Evolutionary conservation across 2,888 invertebrate genomes (phyloP).

Genomic region (Polydesmus complanatus): DNA sequence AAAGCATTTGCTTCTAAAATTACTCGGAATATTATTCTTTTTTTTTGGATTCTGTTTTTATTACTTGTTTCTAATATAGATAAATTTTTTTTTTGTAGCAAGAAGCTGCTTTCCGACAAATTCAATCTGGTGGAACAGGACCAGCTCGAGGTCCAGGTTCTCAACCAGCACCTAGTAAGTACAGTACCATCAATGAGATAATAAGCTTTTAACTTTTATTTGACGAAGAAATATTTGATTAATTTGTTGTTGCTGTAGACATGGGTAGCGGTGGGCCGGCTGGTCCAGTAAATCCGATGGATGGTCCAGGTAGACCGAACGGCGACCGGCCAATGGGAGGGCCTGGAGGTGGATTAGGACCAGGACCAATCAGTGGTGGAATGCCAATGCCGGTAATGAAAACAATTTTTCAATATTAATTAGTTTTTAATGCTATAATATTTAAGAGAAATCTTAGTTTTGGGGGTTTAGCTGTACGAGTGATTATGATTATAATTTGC

Average conservation of each 20-base stretch:
- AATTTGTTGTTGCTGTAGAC: background rate
- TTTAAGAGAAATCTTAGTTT: too few relatives aligned
- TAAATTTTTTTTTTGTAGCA: too few relatives aligned
- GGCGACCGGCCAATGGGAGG: too few relatives aligned
- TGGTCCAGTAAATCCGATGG: background rate
- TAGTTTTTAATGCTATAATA: too few relatives aligned
- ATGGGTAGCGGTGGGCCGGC: background rate
- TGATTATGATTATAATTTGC: too few relatives aligned
- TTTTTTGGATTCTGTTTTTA: background rate
- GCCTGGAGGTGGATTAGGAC: background rate
- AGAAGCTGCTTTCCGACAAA: conserved; percentile 18
- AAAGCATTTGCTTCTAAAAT: too few relatives aligned
- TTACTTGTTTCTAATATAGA: conserved; percentile 1
- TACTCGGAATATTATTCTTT: background rate
- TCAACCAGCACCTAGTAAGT: background rate
- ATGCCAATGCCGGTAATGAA: conserved; percentile 2
- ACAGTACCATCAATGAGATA: too few relatives aligned
- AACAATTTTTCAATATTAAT: too few relatives aligned
- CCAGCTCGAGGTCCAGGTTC: background rate
- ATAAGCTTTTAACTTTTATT: too few relatives aligned
- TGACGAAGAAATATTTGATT: background rate
- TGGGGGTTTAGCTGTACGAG: too few relatives aligned
- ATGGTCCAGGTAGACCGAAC: background rate
- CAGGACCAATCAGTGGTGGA: conserved; percentile 5
- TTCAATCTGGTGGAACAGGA: conserved; percentile 11